Percentiles rank a stretch among this genome's conserved stretches.
These are phyloP conservation scores for Gallinago jamesoni DNA, from an alignment of 2,113 vertebrate genomes.

Conservation along the genomic window DNA sequence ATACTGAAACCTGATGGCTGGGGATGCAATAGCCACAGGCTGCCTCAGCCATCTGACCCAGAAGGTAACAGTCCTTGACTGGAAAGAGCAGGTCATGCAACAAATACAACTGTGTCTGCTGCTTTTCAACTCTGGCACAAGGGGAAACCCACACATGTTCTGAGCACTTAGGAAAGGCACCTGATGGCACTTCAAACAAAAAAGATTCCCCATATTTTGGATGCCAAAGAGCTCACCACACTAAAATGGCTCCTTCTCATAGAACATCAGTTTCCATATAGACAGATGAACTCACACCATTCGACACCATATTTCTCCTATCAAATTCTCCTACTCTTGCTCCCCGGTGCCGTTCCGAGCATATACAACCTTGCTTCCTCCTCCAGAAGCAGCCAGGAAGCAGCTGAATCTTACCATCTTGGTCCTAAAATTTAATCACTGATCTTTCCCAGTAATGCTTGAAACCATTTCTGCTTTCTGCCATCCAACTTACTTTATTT, in stretches of 20 bases:
- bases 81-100: neutral
- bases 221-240: neutral
- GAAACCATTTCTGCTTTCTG: neutral
- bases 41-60: neutral
- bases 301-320: neutral
- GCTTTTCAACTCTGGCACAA: neutral
- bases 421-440: neutral
- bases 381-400: neutral
- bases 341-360: neutral
- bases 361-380: neutral
- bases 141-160: neutral
- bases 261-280: neutral
- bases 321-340: neutral
- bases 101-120: neutral
- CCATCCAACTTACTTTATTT: neutral
- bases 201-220: neutral
- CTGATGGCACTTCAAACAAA: neutral
- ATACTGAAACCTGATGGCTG: neutral
- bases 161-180: neutral
- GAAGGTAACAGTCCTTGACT: neutral
- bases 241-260: neutral
- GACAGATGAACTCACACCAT: neutral
- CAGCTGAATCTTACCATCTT: neutral
- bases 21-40: neutral
- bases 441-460: neutral